phyloP scores from a whole-genome alignment of 1,140 invertebrate genomes.

The Phortica variegata region DNA sequence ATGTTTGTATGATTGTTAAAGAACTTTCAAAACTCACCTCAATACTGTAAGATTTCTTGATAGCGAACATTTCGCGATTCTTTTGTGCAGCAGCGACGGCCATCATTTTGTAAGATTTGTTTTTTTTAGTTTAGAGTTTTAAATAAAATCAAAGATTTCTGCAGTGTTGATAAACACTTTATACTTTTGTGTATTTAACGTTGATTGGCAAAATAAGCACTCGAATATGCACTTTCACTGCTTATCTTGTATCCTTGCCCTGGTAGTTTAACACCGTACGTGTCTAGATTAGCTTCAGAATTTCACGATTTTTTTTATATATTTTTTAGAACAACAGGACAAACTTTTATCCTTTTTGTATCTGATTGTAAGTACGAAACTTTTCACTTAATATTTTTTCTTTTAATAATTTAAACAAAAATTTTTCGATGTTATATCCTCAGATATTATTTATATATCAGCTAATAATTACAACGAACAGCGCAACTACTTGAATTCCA shows the following conservation, averaged over 20 bases:
- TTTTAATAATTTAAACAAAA: background rate
- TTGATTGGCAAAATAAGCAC: constrained; percentile 45
- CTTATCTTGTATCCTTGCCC: constrained; percentile 42
- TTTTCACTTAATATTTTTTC: background rate
- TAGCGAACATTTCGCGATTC: constrained; percentile 90
- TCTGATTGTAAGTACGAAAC: no score
- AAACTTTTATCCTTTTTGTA: background rate
- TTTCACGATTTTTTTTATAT: no score
- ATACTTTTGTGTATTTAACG: constrained; percentile 20
- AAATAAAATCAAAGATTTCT: constrained; percentile 41
- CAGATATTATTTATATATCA: constrained; percentile 32
- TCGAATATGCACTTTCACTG: constrained; percentile 56
- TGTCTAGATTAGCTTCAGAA: constrained; percentile 48
- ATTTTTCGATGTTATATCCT: constrained; percentile 3
- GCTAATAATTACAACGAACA: constrained; percentile 56
- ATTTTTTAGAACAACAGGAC: constrained; percentile 8
- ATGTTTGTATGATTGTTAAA: background rate
- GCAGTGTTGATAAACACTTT: constrained; percentile 36
- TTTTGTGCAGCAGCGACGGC: constrained; percentile 85
- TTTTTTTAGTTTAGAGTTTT: constrained; percentile 18
- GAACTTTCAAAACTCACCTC: constrained; percentile 83
- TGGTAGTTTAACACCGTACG: constrained; percentile 42
- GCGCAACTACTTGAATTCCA: constrained; percentile 45
- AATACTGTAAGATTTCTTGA: constrained; percentile 95
- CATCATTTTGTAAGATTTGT: constrained; percentile 63